These are phyloP conservation scores for Mirounga angustirostris DNA, from an alignment of 2,113 vertebrate genomes.

Conservation along the genomic window DNA sequence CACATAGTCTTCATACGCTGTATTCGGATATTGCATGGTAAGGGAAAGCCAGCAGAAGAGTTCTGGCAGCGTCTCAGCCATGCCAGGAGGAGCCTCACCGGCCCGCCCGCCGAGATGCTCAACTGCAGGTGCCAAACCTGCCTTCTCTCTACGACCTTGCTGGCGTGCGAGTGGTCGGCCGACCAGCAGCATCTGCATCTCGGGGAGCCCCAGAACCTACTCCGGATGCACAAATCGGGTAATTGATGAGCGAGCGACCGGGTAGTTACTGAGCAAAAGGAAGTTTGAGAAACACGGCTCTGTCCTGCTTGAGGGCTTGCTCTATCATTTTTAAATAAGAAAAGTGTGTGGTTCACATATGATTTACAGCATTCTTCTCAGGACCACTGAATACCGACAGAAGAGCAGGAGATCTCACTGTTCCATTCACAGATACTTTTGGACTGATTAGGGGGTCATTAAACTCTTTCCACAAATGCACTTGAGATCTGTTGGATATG, in stretches of 20 bases:
- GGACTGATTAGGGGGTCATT: too few species aligned
- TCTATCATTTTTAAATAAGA: neutral
- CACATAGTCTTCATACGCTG: neutral
- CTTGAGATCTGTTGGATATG: neutral
- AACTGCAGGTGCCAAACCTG: accelerated
- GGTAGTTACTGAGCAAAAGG: accelerated
- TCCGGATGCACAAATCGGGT: neutral
- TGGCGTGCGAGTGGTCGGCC: accelerated
- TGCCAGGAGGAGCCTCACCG: accelerated
- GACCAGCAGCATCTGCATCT: accelerated
- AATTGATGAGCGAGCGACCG: accelerated
- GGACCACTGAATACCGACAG: too few species aligned
- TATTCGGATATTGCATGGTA: neutral
- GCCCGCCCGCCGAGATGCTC: accelerated
- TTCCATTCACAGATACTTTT: neutral
- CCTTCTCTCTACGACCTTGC: accelerated
- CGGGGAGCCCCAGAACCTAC: neutral
- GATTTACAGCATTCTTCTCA: neutral
- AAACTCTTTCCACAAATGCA: neutral
- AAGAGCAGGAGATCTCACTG: neutral
- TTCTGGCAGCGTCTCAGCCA: accelerated
- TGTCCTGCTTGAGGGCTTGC: neutral
- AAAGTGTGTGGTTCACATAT: accelerated
- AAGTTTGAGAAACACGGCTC: accelerated
- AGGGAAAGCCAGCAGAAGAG: neutral